Evolutionary conservation across 2,888 invertebrate species (phyloP).

Genomic region (Archips crataeganus): DNA sequence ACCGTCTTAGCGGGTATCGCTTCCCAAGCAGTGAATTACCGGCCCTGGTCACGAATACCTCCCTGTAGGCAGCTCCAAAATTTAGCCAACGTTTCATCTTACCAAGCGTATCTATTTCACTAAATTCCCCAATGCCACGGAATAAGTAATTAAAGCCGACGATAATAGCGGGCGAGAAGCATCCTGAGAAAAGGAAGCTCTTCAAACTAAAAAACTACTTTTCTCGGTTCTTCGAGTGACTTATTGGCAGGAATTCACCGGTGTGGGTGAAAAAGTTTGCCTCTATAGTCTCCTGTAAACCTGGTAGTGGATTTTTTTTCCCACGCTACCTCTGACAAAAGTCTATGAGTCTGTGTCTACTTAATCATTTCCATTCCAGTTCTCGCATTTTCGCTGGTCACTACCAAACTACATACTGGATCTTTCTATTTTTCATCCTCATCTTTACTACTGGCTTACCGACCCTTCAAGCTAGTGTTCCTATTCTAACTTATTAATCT

Average conservation of each 20-base stretch:
- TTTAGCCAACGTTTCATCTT: not conserved
- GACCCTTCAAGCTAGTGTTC: no score
- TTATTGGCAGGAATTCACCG: not conserved
- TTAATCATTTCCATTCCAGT: no score
- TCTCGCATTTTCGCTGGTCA: no score
- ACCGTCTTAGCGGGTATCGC: not conserved
- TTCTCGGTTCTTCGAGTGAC: not conserved
- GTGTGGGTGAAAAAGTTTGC: not conserved
- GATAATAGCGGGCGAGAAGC: not conserved
- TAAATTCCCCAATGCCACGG: conserved; percentile 4
- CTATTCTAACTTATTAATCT: no score
- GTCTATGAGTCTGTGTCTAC: no score
- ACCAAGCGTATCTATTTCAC: conserved; percentile 4
- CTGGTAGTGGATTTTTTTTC: not conserved
- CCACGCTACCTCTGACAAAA: no score
- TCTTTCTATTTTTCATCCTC: no score
- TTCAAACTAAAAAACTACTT: not conserved
- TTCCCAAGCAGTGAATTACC: conserved; percentile 1
- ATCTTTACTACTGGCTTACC: no score
- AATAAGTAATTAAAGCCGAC: not conserved
- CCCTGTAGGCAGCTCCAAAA: not conserved
- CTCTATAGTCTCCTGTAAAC: not conserved
- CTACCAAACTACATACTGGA: no score
- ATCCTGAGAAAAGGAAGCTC: conserved; percentile 6
- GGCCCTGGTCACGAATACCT: conserved; percentile 7